phyloP scores from a whole-genome alignment of 2,888 invertebrate genomes.

The Pandemis corylana region DNA sequence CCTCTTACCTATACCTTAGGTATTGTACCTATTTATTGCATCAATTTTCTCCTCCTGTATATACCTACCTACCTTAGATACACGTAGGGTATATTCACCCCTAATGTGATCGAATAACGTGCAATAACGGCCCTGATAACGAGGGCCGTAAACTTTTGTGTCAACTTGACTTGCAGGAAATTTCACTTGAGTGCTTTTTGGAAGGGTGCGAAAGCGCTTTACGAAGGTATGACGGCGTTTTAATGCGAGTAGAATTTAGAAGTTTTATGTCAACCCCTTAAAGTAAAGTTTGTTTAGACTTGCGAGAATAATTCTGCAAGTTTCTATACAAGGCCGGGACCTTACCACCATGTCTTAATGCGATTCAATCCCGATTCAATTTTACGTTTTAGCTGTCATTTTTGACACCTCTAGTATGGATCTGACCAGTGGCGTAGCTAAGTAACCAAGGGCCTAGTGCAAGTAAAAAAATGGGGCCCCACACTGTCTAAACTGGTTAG shows the following conservation, averaged over 20 bases:
- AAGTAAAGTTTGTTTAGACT: no score
- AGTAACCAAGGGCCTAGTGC: no score
- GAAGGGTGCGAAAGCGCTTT: conserved; percentile 51
- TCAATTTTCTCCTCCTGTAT: background rate
- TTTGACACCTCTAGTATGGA: no score
- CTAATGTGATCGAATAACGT: conserved; percentile 82
- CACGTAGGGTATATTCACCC: conserved; percentile 53
- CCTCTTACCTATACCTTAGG: no score
- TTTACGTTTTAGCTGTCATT: no score
- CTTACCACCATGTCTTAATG: no score
- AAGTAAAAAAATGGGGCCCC: no score
- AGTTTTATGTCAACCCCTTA: background rate
- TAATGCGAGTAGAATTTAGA: background rate
- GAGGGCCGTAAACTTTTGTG: conserved; percentile 75
- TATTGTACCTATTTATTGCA: background rate
- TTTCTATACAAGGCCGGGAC: no score
- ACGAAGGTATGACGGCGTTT: background rate
- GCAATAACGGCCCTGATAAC: conserved; percentile 79
- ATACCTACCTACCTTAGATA: background rate
- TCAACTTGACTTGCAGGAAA: conserved; percentile 67
- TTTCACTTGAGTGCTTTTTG: conserved; percentile 72
- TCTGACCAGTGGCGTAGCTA: no score
- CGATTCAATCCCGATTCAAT: no score
- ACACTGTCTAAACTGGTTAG: no score
- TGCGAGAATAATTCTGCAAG: no score